Evolutionary conservation across 2,113 vertebrate species (phyloP).

Genomic region (Chaetodon trifascialis): DNA sequence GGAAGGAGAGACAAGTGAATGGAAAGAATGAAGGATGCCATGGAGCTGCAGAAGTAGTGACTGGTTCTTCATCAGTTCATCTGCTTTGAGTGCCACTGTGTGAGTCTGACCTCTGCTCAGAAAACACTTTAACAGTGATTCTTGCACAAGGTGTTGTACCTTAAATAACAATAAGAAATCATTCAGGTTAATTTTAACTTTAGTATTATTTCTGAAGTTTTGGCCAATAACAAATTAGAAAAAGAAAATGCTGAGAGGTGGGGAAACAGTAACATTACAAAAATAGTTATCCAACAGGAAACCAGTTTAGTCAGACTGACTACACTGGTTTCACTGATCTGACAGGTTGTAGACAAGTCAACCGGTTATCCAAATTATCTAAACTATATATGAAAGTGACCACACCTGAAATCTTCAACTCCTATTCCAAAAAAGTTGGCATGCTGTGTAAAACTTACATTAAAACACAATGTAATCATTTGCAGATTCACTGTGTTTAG

Average conservation of each 20-base stretch:
- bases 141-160: neutral
- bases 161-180: neutral
- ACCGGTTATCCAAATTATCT: neutral
- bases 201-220: neutral
- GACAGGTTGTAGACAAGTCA: neutral
- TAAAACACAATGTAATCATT: no score
- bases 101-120: neutral
- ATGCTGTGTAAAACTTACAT: no score
- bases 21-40: neutral
- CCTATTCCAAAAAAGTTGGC: no score
- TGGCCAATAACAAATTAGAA: neutral
- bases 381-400: neutral
- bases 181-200: neutral
- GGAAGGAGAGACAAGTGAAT: neutral
- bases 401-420: neutral
- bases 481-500: no score
- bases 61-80: neutral
- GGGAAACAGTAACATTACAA: neutral
- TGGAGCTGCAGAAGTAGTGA: neutral
- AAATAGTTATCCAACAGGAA: neutral
- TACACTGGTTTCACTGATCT: no score
- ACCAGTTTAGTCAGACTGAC: neutral
- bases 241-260: neutral
- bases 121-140: neutral
- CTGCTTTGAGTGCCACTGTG: neutral